A percentile compares a stretch with the other conserved stretches of the same genome.
Conservation (phyloP, 2,113 vertebrate species). For the Austrofundulus limnaeus region DNA sequence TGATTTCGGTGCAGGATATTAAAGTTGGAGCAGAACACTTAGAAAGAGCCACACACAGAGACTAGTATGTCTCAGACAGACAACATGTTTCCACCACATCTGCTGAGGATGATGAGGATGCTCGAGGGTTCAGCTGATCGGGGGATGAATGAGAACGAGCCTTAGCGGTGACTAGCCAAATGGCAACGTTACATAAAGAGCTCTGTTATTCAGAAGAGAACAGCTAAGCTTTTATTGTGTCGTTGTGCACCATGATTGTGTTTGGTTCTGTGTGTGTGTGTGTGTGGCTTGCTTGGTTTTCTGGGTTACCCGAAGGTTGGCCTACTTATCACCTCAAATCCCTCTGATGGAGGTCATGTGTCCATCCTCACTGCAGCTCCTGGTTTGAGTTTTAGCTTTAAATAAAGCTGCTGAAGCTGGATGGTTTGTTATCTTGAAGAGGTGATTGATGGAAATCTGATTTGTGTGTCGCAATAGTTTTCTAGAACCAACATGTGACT, state of each 20-base stretch:
- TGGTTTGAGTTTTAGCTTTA: background rate
- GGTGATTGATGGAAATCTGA: background rate
- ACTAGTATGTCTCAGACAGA: constrained; percentile 25
- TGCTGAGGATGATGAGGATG: constrained; percentile 10
- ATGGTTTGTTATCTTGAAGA: background rate
- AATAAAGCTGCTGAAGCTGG: background rate
- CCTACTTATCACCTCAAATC: background rate
- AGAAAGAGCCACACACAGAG: constrained; percentile 24
- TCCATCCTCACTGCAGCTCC: background rate
- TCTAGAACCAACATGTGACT: background rate
- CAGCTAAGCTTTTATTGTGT: constrained; percentile 55
- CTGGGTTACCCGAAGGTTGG: background rate
- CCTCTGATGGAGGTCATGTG: background rate
- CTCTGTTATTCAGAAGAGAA: constrained; percentile 46
- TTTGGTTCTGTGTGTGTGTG: constrained; percentile 7
- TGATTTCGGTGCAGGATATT: constrained; percentile 25
- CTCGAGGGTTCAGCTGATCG: constrained; percentile 38
- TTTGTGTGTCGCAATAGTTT: background rate
- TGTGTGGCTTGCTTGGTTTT: constrained; percentile 5
- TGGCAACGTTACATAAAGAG: constrained; percentile 58
- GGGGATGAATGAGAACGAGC: constrained; percentile 67
- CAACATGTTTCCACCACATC: constrained; percentile 26
- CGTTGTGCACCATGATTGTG: constrained; percentile 18
- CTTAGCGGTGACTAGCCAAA: constrained; percentile 29
- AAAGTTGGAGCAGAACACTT: constrained; percentile 20